Conservation (phyloP, 2,797 vertebrate species). For the Semaprochilodus insignis region DNA sequence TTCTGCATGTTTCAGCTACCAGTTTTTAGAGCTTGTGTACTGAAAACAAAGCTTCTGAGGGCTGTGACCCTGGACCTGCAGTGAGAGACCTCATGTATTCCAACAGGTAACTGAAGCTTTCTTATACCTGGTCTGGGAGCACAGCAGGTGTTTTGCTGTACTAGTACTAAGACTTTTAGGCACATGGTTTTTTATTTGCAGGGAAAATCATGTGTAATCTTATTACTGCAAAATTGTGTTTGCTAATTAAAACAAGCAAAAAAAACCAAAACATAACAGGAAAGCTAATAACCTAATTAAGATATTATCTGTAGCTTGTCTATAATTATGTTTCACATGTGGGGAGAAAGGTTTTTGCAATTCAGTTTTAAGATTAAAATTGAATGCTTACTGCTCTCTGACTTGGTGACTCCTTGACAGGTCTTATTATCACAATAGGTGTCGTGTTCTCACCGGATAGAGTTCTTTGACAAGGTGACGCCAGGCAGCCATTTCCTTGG, state of each 20-base stretch:
- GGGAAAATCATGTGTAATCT: not conserved
- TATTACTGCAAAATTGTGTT: not conserved
- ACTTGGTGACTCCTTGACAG: constrained; percentile 44
- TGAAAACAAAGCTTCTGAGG: not conserved
- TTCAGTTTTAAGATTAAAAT: constrained; percentile 38
- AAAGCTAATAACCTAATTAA: not conserved
- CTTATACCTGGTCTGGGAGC: not conserved
- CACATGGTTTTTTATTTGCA: too few species aligned
- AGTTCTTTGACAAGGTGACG: constrained; percentile 50
- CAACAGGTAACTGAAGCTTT: not conserved
- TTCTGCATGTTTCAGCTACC: not conserved
- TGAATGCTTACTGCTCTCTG: constrained; percentile 24
- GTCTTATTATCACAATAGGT: constrained; percentile 61
- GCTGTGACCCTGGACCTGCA: not conserved
- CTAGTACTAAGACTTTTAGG: too few species aligned
- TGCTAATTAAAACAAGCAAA: not conserved
- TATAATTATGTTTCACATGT: constrained; percentile 7
- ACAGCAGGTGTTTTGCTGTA: not conserved
- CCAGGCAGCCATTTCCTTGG: constrained; percentile 39
- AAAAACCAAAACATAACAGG: not conserved
- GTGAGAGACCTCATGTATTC: not conserved
- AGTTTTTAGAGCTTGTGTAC: not conserved
- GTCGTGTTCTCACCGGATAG: constrained; percentile 53
- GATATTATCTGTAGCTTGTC: not conserved
- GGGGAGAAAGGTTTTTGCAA: constrained; percentile 10